Percentiles rank a stretch among this genome's conserved stretches.
These are phyloP conservation scores for Anabacerthia variegaticeps DNA, from an alignment of 2,797 vertebrate species.

Conservation along the genomic window DNA sequence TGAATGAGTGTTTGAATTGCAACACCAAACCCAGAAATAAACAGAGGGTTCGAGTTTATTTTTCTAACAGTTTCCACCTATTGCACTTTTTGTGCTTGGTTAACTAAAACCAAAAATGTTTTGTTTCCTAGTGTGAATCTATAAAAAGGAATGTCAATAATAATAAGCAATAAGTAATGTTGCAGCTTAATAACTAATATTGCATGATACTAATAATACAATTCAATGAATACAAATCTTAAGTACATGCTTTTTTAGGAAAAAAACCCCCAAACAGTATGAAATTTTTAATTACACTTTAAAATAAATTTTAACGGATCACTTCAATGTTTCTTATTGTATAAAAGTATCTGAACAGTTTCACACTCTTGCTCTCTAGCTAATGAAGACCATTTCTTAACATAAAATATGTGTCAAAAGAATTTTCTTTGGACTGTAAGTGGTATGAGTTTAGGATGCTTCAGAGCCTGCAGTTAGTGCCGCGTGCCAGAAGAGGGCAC, in stretches of 20 bases:
- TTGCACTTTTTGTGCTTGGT: not conserved
- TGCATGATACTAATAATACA: not conserved
- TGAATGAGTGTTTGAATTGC: constrained; percentile 23
- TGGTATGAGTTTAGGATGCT: not conserved
- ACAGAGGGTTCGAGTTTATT: not conserved
- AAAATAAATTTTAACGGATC: not conserved
- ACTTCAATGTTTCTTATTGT: not conserved
- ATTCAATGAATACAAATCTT: not conserved
- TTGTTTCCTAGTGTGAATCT: not conserved
- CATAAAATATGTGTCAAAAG: not conserved
- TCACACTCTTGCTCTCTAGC: not conserved
- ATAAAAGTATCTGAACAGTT: not conserved
- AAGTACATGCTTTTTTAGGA: not conserved
- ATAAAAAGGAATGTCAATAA: not conserved
- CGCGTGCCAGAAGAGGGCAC: constrained; percentile 53
- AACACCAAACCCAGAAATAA: constrained; percentile 7
- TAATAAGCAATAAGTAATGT: not conserved
- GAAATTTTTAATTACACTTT: not conserved
- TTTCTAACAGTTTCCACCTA: not conserved
- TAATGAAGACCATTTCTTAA: not conserved
- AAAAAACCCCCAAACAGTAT: not conserved
- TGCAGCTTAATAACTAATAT: not conserved
- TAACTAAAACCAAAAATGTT: not conserved
- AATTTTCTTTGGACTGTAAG: not conserved
- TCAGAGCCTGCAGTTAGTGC: not conserved